Base-by-base conservation (phyloP, 2,888 invertebrate species). In the Psylliodes chrysocephalus region DNA sequence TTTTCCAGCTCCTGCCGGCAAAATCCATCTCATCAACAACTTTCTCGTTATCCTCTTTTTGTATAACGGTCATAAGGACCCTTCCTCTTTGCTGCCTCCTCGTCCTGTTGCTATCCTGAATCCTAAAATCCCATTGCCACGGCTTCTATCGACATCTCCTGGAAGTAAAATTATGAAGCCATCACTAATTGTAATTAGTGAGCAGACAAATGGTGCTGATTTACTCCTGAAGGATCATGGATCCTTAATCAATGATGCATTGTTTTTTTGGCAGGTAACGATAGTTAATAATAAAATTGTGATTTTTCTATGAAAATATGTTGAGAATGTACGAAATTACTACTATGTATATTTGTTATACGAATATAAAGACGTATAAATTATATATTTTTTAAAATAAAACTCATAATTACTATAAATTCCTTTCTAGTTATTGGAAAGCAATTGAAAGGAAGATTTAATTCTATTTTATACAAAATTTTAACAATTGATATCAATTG, bases 101-200 rank as follows among this genome's bases (percentile, higher is more conserved):
- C 38, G 3, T 38, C 3, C 4, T 38, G 38, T 2, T 38, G 38
- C 38, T 33, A 33, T 33, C 10, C 33, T 33, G 2, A n/a, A 33
- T 33, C 10, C 33, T 33, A 2, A n/a, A 33, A 33, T 33, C 12
- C 33, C 12, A 33, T 33, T 33, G 10, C 10, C 12, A 33, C 10
- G 5, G 33, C 6, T 22, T 4, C 22, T 22, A 22, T 22, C 22
- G 22, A 6, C 33, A 33, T 33, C 33, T 4, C 33, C 8, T n/a
- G 8, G 10, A n/a, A 33, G 33, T 8, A 33, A 12, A 17, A 44
- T 10, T 44, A 19, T 18, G 44, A 44, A 44, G 44, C 44, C 7
- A 44, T 14, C 18, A 1, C 44, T 44, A 44, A 46, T 46, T 22
- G 46, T 14, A 46, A 46, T 46, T 25, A 46, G 25, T 25, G 5